These are phyloP conservation scores for Nebria salina DNA, from an alignment of 2,888 invertebrate species.

Conservation along the genomic window DNA sequence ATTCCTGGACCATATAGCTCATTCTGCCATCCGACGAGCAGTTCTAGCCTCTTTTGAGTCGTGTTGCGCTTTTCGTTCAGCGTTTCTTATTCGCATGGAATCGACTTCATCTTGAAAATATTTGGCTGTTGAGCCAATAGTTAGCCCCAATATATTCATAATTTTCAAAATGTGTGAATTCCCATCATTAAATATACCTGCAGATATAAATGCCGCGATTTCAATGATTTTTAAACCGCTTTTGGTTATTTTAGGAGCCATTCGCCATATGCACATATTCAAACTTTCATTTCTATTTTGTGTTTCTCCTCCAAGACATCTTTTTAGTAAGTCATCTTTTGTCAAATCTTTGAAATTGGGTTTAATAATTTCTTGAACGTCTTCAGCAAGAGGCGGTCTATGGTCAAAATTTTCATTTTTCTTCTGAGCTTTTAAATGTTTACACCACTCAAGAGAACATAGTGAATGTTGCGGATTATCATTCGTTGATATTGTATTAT, in stretches of 20 bases:
- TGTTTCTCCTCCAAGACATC: constrained; percentile 3
- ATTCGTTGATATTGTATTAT: no score
- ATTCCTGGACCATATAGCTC: background rate
- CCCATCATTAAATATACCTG: constrained; percentile 2
- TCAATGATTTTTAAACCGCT: constrained; percentile 3
- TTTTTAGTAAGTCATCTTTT: background rate
- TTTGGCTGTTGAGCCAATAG: constrained; percentile 3
- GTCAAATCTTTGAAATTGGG: constrained; percentile 5
- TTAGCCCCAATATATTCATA: background rate
- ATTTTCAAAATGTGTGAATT: constrained; percentile 8
- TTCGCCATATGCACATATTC: background rate
- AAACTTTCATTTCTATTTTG: constrained; percentile 3
- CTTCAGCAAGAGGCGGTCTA: background rate
- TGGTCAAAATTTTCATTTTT: no score
- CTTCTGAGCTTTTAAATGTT: no score
- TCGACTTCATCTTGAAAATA: background rate
- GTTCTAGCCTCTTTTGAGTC: constrained; percentile 10
- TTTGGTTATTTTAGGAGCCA: background rate
- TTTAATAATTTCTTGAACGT: constrained; percentile 7
- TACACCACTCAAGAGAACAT: no score
- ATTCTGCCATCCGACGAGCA: background rate
- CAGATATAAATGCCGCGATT: background rate
- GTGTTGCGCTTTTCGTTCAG: background rate
- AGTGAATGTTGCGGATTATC: no score
- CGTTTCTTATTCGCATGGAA: constrained; percentile 1